A percentile compares a stretch with the other conserved stretches of the same genome.
phyloP scores from a whole-genome alignment of 2,888 invertebrate genomes.

The Aplocera efformata region DNA sequence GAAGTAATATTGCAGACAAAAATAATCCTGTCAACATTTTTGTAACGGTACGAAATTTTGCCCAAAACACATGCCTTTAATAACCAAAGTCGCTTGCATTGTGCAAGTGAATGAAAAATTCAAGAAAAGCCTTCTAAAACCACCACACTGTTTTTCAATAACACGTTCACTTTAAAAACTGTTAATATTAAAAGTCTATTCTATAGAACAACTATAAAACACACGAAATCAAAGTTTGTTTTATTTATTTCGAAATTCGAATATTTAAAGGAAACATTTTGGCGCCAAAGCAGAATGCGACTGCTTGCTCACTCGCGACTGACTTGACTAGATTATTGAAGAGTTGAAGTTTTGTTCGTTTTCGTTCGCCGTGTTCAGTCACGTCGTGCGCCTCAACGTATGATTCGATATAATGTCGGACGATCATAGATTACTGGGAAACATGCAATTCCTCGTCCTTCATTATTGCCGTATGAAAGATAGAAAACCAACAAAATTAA shows the following conservation, averaged over 20 bases:
- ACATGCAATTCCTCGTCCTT: no score
- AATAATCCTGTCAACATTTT: constrained; percentile 71
- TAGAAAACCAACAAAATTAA: no score
- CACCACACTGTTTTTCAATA: constrained; percentile 43
- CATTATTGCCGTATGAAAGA: no score
- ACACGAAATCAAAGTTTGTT: constrained; percentile 20
- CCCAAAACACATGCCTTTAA: constrained; percentile 54
- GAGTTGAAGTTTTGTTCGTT: not conserved
- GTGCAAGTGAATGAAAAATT: constrained; percentile 47
- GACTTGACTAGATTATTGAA: constrained; percentile 43
- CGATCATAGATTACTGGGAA: no score
- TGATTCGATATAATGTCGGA: no score
- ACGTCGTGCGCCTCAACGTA: no score
- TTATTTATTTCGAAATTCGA: constrained; percentile 28
- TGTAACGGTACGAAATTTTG: constrained; percentile 52
- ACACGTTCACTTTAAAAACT: constrained; percentile 48
- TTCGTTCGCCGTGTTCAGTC: not conserved
- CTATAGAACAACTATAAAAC: constrained; percentile 47
- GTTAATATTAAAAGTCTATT: constrained; percentile 44
- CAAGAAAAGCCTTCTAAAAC: constrained; percentile 40
- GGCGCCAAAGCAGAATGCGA: constrained; percentile 46
- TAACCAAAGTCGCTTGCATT: constrained; percentile 65
- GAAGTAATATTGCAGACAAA: constrained; percentile 54
- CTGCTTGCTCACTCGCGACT: constrained; percentile 41
- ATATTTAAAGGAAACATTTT: constrained; percentile 47